Evolutionary conservation across 1,140 invertebrate genomes (phyloP).

Genomic region (Scaptomyza graminum): DNA sequence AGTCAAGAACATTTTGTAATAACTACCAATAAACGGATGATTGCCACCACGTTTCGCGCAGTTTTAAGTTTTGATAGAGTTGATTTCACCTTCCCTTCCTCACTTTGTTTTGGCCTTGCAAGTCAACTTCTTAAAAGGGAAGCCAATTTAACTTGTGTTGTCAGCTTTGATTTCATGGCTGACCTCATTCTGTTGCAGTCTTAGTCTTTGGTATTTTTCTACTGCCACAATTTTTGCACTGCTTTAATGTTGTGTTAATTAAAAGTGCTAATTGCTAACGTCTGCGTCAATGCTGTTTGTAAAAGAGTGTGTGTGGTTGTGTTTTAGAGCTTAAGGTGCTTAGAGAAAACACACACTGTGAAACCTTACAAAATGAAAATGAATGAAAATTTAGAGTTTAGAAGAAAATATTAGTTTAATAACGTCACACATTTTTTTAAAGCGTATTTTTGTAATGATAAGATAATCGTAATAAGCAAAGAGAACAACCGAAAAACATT

Average conservation of each 20-base stretch:
- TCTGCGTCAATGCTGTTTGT: background rate
- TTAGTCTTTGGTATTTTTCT: slow-evolving; percentile 8
- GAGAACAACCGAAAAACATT: background rate
- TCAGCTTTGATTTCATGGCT: slow-evolving; percentile 69
- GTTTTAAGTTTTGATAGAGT: slow-evolving; percentile 6
- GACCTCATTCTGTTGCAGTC: slow-evolving; percentile 1
- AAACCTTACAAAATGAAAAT: too few species aligned
- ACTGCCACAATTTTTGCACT: slow-evolving; percentile 50
- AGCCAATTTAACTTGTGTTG: slow-evolving; percentile 55
- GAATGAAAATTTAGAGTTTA: too few species aligned
- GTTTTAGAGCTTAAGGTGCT: slow-evolving; percentile 4
- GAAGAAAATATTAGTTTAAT: too few species aligned
- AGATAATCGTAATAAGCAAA: background rate
- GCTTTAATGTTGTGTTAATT: slow-evolving; percentile 70
- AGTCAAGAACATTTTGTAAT: slow-evolving; percentile 39
- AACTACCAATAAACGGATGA: slow-evolving; percentile 68
- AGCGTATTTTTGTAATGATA: background rate
- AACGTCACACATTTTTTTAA: background rate
- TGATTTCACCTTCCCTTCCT: background rate
- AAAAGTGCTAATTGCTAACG: slow-evolving; percentile 68
- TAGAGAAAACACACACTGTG: background rate
- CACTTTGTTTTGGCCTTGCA: background rate
- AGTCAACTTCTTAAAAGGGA: slow-evolving; percentile 3
- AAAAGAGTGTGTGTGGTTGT: slow-evolving; percentile 11
- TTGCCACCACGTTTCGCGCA: slow-evolving; percentile 32